Conservation (phyloP, 2,113 vertebrate species). For the Rhinoderma darwinii region DNA sequence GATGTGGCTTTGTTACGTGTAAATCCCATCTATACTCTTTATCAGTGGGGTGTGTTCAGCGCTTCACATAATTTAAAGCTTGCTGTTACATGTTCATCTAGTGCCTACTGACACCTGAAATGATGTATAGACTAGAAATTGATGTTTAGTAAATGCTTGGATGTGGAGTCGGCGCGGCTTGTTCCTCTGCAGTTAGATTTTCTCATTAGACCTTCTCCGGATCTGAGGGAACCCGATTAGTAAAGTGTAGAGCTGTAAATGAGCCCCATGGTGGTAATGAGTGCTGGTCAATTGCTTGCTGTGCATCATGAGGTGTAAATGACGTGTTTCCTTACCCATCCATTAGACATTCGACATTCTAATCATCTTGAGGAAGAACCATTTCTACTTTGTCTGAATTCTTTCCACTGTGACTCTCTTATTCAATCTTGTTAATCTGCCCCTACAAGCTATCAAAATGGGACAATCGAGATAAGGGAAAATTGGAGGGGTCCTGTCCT, state of each 20-base stretch:
- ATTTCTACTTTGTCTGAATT: not conserved
- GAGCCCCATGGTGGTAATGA: not conserved
- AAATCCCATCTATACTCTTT: no score
- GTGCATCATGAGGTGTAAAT: not conserved
- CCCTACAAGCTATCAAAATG: not conserved
- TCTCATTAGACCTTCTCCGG: not conserved
- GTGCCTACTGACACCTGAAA: not conserved
- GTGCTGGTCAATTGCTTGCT: not conserved
- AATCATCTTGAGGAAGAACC: not conserved
- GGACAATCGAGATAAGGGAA: not conserved
- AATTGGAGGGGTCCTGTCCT: not conserved
- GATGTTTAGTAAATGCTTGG: not conserved
- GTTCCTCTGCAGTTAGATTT: not conserved
- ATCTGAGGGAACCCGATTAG: not conserved
- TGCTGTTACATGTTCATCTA: not conserved
- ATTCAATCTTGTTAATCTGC: not conserved
- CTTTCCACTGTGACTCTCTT: not conserved
- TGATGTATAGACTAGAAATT: not conserved
- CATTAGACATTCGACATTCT: not conserved
- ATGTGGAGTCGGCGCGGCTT: not conserved
- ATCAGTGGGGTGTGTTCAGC: no score
- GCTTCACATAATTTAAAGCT: no score
- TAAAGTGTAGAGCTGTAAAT: not conserved
- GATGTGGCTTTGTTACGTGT: no score
- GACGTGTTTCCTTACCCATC: not conserved